Evolutionary conservation across 2,888 invertebrate genomes (phyloP), one percentile per base, ranked within the genome.

Genomic region (Teleogryllus oceanicus): DNA sequence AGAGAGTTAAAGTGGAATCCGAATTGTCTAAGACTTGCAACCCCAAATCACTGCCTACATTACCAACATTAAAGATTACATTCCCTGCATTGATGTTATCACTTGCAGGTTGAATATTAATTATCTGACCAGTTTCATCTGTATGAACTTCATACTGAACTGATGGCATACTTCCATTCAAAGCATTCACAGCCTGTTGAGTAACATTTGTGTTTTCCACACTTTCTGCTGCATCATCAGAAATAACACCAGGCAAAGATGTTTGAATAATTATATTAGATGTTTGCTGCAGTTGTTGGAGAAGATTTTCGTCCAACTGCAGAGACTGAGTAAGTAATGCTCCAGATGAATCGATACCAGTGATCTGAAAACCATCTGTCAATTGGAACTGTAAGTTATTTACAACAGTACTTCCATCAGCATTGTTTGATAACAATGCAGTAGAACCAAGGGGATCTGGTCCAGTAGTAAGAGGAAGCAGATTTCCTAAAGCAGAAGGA

Each of bases 301-400:
- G 83, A 12, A 89, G 83, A 74, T 86, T 85, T 12, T 89, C 88
- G 81, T 89, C 89, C 11, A 89, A 87, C 82, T 88, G 88, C 8
- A 88, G 83, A 3, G 87, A 84, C 83, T 89, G 89, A 18, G 89
- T 85, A 1, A 86, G 83, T 20, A 81, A 21, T n/a, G 21, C 75
- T 21, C 80, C 78, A n/a, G 80, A 74, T 2, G 78, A 50, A 74
- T 81, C 81, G n/a, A 81, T 50, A 76, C 78, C 74, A 74, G 82
- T 37, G 74, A 85, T 86, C 75, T 86, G 85, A 5, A 86, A 80
- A 84, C 86, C 85, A 4, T 86, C 85, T 0, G 86, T 85, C 3
- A 86, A 77, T 79, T 86, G 85, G 21, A 86, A 80, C 79, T 87
- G 87, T 4, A 88, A 85, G 83, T 88, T 86, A 50, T 85, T 86